Conservation (phyloP, 2,888 invertebrate species). For the Eupithecia tripunctaria region DNA sequence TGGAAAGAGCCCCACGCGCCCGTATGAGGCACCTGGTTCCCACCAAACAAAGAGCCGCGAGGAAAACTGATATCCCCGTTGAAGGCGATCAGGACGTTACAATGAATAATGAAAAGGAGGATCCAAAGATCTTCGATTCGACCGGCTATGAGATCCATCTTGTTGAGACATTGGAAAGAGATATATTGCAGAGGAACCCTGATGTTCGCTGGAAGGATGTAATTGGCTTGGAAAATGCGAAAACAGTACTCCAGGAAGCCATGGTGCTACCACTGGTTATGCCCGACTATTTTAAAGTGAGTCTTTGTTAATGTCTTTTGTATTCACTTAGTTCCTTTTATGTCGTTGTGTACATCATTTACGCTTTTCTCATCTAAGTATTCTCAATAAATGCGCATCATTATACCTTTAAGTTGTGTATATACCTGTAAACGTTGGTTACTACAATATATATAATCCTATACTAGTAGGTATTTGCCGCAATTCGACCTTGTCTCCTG, state of each 20-base stretch:
- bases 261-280: conserved; percentile 94
- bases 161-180: conserved; percentile 92
- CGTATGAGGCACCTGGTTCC: conserved; percentile 65
- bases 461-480: conserved; percentile 16
- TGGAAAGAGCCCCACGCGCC: conserved; percentile 71
- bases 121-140: conserved; percentile 84
- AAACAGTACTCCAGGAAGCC: conserved; percentile 92
- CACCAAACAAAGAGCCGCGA: conserved; percentile 64
- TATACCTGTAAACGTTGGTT: background rate
- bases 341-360: background rate
- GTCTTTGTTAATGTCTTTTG: background rate
- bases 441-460: background rate
- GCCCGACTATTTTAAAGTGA: conserved; percentile 94
- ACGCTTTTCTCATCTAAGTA: background rate
- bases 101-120: conserved; percentile 68
- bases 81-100: conserved; percentile 68
- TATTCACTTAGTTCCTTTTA: background rate
- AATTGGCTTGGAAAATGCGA: conserved; percentile 89
- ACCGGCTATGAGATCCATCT: conserved; percentile 90
- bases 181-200: conserved; percentile 92
- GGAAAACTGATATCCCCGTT: conserved; percentile 67
- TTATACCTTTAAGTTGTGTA: background rate
- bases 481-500: conserved; percentile 24
- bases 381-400: background rate
- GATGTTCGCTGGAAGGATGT: conserved; percentile 93